phyloP scores from a whole-genome alignment of 2,113 vertebrate genomes.

The rabbit (Oryctolagus cuniculus) region DNA sequence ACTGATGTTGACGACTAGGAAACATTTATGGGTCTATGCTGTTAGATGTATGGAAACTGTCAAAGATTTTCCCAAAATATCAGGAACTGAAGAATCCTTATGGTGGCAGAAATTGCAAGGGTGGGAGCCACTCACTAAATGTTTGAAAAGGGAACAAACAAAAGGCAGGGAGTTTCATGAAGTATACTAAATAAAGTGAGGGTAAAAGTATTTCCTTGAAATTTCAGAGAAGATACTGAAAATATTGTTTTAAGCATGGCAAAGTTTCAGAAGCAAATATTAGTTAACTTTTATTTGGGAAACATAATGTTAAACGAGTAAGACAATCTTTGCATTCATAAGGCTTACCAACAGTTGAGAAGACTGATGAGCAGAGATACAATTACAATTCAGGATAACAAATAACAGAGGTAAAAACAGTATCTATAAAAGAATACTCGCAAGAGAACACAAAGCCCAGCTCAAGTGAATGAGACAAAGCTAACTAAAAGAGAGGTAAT shows the following conservation, averaged over 20 bases:
- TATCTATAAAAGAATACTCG: neutral
- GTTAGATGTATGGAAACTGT: neutral
- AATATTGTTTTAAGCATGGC: conserved; percentile 14
- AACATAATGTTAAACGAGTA: neutral
- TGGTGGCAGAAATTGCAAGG: neutral
- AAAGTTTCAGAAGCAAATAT: neutral
- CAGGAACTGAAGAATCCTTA: neutral
- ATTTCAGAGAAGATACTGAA: neutral
- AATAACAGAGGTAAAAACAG: neutral
- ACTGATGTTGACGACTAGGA: neutral
- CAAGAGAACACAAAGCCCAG: neutral
- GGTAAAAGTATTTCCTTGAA: neutral
- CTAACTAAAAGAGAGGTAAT: neutral
- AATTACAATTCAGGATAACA: neutral
- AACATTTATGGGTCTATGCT: neutral
- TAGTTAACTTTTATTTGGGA: neutral
- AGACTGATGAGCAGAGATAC: neutral
- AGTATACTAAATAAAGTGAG: neutral
- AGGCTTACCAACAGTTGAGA: neutral
- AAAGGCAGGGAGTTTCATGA: neutral
- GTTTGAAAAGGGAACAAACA: neutral
- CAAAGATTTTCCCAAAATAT: neutral
- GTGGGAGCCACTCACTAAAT: neutral
- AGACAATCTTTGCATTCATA: neutral
- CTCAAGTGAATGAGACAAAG: neutral